Conservation (phyloP, 1,140 invertebrate species). For the Physella acuta region DNA sequence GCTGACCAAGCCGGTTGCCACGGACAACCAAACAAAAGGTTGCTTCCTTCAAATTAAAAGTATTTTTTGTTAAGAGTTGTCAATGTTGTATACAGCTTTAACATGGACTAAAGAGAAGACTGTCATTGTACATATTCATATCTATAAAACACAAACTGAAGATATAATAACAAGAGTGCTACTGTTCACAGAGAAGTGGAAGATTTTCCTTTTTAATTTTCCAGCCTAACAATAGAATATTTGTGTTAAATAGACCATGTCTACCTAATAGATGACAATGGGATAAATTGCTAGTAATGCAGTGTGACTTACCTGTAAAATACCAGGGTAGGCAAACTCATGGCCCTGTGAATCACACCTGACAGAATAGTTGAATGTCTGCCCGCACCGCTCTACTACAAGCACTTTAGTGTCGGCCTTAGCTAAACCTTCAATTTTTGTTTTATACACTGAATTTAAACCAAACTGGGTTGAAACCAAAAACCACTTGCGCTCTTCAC, state of each 20-base stretch:
- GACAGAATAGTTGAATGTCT: slow-evolving; percentile 66
- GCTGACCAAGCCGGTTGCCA: slow-evolving; percentile 83
- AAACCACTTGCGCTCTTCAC: slow-evolving; percentile 62
- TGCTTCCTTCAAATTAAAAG: slow-evolving; percentile 86
- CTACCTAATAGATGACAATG: no score
- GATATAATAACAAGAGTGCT: no score
- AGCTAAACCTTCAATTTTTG: slow-evolving; percentile 69
- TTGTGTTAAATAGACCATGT: no score
- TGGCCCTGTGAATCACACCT: slow-evolving; percentile 64
- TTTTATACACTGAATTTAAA: slow-evolving; percentile 74
- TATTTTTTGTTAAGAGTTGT: no score
- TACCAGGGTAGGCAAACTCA: slow-evolving; percentile 74
- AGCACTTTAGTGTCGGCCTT: slow-evolving; percentile 55
- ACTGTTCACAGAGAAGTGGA: no score
- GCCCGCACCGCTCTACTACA: slow-evolving; percentile 67
- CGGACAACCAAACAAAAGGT: slow-evolving; percentile 97
- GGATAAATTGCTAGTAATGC: no score
- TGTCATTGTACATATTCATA: no score
- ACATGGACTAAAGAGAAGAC: no score
- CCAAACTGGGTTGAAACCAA: slow-evolving; percentile 82
- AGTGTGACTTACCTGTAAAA: slow-evolving; percentile 70
- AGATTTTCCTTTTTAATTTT: no score
- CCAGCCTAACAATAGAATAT: no score
- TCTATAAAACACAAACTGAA: no score
- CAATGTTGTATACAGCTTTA: no score